Evolutionary conservation across 2,888 invertebrate genomes (phyloP).

Genomic region (Diplazon laetatorius): DNA sequence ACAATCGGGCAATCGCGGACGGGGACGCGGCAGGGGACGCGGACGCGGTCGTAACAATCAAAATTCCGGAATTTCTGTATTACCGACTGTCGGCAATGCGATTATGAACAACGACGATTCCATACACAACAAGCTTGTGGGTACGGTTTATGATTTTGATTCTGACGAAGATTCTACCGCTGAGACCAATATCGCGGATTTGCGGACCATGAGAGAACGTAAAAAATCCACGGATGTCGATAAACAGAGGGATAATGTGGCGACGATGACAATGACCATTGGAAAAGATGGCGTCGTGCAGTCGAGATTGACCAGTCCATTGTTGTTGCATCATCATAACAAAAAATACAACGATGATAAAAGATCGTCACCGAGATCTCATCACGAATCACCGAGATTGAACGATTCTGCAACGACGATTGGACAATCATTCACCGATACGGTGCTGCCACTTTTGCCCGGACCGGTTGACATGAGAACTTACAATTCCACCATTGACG

Average conservation of each 20-base stretch:
- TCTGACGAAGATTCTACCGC: constrained; percentile 92
- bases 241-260: constrained; percentile 71
- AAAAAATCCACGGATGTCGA: constrained; percentile 88
- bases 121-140: constrained; percentile 91
- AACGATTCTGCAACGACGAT: constrained; percentile 84
- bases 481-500: constrained; percentile 87
- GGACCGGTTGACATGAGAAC: constrained; percentile 96
- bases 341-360: constrained; percentile 75
- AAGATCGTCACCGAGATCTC: constrained; percentile 74
- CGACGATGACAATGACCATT: constrained; percentile 44
- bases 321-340: constrained; percentile 69
- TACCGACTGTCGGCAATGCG: constrained; percentile 68
- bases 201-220: constrained; percentile 91
- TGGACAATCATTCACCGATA: constrained; percentile 84
- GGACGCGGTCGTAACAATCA: constrained; percentile 81
- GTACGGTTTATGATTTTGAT: constrained; percentile 94
- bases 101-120: constrained; percentile 85
- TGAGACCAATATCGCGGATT: constrained; percentile 88
- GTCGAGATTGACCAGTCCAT: constrained; percentile 68
- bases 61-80: constrained; percentile 65
- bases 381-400: constrained; percentile 69
- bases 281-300: constrained; percentile 65
- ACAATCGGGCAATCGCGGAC: constrained; percentile 73
- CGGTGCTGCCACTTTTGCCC: constrained; percentile 90
- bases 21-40: constrained; percentile 80